Evolutionary conservation across 2,113 vertebrate species (phyloP), one percentile per base, ranked within the genome.

Genomic region (Hystrix brachyura): DNA sequence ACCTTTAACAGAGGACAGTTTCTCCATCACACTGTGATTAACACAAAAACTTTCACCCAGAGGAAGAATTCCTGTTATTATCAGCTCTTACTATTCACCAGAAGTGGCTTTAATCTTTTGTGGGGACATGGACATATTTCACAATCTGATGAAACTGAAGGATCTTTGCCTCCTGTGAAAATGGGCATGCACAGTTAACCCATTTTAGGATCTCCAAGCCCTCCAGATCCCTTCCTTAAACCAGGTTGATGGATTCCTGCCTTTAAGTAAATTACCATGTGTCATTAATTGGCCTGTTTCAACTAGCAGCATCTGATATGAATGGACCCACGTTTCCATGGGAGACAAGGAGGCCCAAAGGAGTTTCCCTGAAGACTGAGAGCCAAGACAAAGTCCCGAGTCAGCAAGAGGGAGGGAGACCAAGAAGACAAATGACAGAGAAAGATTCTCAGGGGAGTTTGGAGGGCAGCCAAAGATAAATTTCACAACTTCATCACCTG

Each of bases 401-500:
- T 48, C 69, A 71, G 19, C 27, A 21, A 23, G 23, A 43, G 69
- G 51, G 72, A 65, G 60, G 23, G 78, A 48, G 32, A 74, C 64
- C 65, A 57, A 84, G 25, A 60, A 86, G 53, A 74, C 87, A 79
- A 89, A 51, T 25, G n/a, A 90, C 79, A 80, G 67, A 60, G 21
- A 43, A 81, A 74, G 7, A 6, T 29, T 94, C 74, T 90, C 27
- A 59, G 82, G 62, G 84, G 69, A 91, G 21, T 51, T 87, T 94
- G 95, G 92, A 94, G 8, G 65, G 57, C 59, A 53, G 93, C 74
- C 89, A 62, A 69, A 57, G 53, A 93, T 29, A 87, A 89, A 85
- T 38, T 65, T 94, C 5, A 60, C 27, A 13, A 85, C 95, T 94
- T 97, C 93, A 85, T 85, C 65, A 51, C 87, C 92, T 87, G 81